phyloP scores from a whole-genome alignment of 2,113 vertebrate species.

The Vidua chalybeata region DNA sequence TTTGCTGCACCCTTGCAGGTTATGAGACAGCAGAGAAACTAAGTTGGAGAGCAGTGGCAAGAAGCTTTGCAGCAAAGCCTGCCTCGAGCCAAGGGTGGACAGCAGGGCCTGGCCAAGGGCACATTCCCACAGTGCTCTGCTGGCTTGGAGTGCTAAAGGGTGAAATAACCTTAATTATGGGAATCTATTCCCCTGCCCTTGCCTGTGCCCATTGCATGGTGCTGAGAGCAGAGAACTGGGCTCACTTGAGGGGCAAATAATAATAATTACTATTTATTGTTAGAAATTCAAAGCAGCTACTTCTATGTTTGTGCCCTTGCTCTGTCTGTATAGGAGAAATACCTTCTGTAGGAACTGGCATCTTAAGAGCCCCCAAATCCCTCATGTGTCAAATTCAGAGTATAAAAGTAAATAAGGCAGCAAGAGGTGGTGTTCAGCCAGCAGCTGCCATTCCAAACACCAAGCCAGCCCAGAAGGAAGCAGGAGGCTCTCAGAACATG shows the following conservation, averaged over 20 bases:
- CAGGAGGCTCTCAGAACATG: no score
- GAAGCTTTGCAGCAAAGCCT: not conserved
- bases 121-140: not conserved
- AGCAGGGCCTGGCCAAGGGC: not conserved
- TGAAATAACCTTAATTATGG: not conserved
- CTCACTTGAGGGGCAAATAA: not conserved
- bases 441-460: not conserved
- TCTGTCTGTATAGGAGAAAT: not conserved
- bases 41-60: not conserved
- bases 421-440: accelerated
- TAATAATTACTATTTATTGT: not conserved
- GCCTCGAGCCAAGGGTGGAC: accelerated
- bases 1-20: not conserved
- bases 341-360: not conserved
- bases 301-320: accelerated
- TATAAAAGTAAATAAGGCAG: not conserved
- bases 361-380: not conserved
- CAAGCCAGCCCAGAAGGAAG: not conserved
- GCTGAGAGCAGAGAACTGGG: not conserved
- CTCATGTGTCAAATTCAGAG: not conserved
- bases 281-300: not conserved
- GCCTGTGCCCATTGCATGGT: accelerated
- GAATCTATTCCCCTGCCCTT: not conserved
- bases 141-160: accelerated
- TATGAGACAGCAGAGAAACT: not conserved